Percentiles rank a stretch among this genome's conserved stretches.
Evolutionary conservation across 2,113 vertebrate species (phyloP).

Genomic region (Toxostoma redivivum): DNA sequence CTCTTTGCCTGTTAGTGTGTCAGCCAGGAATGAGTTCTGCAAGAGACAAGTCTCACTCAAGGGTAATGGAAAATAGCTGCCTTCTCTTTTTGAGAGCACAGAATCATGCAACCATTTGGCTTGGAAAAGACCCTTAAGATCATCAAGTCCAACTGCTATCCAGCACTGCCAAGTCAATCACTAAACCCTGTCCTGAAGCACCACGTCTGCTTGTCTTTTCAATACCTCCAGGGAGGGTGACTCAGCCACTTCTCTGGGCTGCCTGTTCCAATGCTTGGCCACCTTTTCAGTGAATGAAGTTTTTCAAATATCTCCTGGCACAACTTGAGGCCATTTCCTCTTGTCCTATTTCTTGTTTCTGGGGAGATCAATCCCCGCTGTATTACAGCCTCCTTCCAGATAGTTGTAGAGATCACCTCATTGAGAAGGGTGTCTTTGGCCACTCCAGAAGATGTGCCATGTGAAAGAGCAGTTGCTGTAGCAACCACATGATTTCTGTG

Average conservation of each 20-base stretch:
- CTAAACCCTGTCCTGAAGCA: neutral
- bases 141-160: neutral
- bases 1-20: neutral
- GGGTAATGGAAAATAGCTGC: neutral
- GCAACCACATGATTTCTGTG: neutral
- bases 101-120: neutral
- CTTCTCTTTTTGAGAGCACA: neutral
- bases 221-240: neutral
- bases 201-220: rapidly evolving
- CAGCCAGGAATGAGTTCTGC: neutral
- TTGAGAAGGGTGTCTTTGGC: neutral
- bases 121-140: neutral
- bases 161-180: neutral
- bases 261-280: neutral
- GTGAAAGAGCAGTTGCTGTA: neutral
- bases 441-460: neutral
- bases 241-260: neutral
- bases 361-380: too few species aligned
- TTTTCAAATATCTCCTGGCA: neutral
- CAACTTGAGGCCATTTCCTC: neutral
- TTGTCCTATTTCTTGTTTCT: neutral
- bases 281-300: neutral
- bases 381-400: neutral
- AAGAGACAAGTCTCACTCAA: neutral
- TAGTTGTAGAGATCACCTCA: neutral